Base-by-base conservation (phyloP, 1,140 invertebrate species). In the Drosophila grimshawi region DNA sequence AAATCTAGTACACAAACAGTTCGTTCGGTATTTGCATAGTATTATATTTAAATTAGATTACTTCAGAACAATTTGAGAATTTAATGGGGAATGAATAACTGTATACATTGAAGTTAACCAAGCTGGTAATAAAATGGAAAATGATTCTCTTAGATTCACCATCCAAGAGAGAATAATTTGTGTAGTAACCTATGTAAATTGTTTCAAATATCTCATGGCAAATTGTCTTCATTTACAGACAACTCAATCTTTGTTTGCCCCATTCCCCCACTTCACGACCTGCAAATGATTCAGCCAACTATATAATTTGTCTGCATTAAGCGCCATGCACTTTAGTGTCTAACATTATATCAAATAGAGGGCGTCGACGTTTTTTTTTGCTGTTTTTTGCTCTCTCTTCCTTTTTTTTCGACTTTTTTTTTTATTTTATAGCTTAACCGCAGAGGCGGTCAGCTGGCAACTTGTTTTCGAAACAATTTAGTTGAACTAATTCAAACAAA, bases 401-500 rank as follows among this genome's bases (percentile, higher is more conserved):
- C 52, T 32, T 43, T 56, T 37, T 7, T 37, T 11, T 11, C 5
- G 11, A 0, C 11, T 59, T 32, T 43, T 57, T 51, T 52, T 62
- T 41, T 68, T 29, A 57, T 35, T 61, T 64, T 49, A 7, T 45
- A 19, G 39, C 32, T 6, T 39, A 62, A 37, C 57, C 51, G 57
- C 66, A 75, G 71, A 51, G 52, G 64, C 64, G 70, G 56, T 59
- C 64, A 70, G 48, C 67, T 39, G 60, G 67, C 56, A 67, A 55
- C 53, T 59, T 60, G 64, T 67, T 73, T 73, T 63, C 35, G 62
- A 65, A 69, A 71, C 64, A 80, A 68, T 73, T 88, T 86, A 78
- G 73, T 75, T 64, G 52, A 49, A 67, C 74, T 73, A 74, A 68
- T 85, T 86, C 67, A 48, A 55, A n/a, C 33, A 43, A 43, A 43